Evolutionary conservation across 2,888 invertebrate genomes (phyloP).

Genomic region (Xylota sylvarum): DNA sequence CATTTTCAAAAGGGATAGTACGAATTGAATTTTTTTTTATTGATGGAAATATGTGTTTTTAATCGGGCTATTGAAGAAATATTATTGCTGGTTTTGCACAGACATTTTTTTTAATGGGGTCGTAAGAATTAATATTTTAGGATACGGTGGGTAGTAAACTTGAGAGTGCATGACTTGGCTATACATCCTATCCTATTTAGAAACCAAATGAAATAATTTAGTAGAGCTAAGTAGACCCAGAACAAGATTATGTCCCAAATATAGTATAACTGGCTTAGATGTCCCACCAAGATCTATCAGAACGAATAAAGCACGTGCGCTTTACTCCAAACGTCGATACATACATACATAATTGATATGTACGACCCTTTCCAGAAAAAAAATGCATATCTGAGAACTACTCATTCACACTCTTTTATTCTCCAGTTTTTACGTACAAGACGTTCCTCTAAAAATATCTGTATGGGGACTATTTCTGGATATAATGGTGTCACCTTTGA

Average conservation of each 20-base stretch:
- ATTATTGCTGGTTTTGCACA: slow-evolving; percentile 42
- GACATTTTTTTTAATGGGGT: background rate
- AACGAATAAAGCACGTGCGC: slow-evolving; percentile 57
- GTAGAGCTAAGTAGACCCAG: background rate
- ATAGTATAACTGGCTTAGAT: background rate
- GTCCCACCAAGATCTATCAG: slow-evolving; percentile 14
- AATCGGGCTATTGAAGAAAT: slow-evolving; percentile 43
- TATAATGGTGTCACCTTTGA: background rate
- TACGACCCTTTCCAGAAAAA: slow-evolving; percentile 41
- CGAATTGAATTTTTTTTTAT: slow-evolving; percentile 15
- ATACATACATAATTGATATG: slow-evolving; percentile 28
- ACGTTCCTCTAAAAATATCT: slow-evolving; percentile 5
- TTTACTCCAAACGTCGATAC: slow-evolving; percentile 58
- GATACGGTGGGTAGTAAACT: background rate
- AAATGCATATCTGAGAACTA: slow-evolving; percentile 40
- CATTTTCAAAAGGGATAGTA: slow-evolving; percentile 34
- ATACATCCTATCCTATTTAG: background rate
- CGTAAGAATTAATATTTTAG: background rate
- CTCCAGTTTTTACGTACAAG: background rate
- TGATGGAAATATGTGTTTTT: slow-evolving; percentile 55
- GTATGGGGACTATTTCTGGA: slow-evolving; percentile 41
- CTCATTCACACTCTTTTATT: slow-evolving; percentile 25
- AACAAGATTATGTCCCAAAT: slow-evolving; percentile 13
- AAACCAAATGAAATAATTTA: slow-evolving; percentile 29
- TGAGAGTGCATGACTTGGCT: too few species aligned